Evolutionary conservation across 2,797 vertebrate genomes (phyloP).

Genomic region (Scolopax bukidnonensis): DNA sequence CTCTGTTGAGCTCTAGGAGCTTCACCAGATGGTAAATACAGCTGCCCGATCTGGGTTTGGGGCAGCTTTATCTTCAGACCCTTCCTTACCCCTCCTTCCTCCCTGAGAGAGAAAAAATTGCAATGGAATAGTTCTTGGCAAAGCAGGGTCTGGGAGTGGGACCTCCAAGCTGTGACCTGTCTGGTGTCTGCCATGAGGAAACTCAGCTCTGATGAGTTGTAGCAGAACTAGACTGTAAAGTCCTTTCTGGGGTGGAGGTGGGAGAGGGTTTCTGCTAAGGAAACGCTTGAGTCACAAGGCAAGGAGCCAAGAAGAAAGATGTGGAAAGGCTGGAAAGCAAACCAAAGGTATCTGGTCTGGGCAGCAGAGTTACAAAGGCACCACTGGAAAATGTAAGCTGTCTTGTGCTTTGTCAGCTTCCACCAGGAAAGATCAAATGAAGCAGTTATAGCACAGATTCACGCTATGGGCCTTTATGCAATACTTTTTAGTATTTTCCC

Average conservation of each 20-base stretch:
- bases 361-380: neutral
- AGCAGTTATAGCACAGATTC: neutral
- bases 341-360: neutral
- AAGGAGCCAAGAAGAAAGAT: neutral
- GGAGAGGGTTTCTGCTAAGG: neutral
- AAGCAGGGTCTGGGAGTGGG: neutral
- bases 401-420: neutral
- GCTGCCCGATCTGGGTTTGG: neutral
- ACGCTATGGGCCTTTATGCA: neutral
- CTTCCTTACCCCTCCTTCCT: neutral
- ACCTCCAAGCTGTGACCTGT: neutral
- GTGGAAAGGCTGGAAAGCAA: slow-evolving; percentile 35
- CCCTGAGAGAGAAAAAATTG: neutral
- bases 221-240: neutral
- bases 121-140: neutral
- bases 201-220: neutral
- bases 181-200: neutral
- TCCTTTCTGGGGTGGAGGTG: neutral
- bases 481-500: neutral
- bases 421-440: slow-evolving; percentile 12
- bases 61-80: neutral
- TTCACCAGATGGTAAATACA: slow-evolving; percentile 17
- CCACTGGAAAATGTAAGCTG: slow-evolving; percentile 34
- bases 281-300: slow-evolving; percentile 8
- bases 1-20: slow-evolving; percentile 66